Evolutionary conservation across 2,113 vertebrate species (phyloP), one percentile per base, ranked within the genome.

Genomic region (Formicarius rufipectus): DNA sequence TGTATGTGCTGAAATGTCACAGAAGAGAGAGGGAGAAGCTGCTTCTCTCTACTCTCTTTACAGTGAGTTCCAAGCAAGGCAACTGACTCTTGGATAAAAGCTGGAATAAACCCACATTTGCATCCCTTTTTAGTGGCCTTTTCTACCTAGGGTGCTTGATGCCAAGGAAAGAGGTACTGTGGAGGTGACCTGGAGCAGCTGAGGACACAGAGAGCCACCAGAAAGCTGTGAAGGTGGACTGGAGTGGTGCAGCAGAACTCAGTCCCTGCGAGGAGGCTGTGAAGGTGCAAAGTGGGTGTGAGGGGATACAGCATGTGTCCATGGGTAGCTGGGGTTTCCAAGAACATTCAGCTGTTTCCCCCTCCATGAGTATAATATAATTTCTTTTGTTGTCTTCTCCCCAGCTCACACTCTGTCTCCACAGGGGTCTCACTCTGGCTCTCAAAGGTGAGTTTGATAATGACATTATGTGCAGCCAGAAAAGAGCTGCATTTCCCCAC

Each of bases 271-370:
- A 30, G 20, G 47, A 62, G 40, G 76, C 45, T n/a, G 35, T 7
- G 58, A 31, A 13, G 56, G n/a, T n/a, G 56, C 20, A 4, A 3
- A 15, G 14, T 0, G 10, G 42, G 6, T 22, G 7, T 3, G 7
- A 71, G 39, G 15, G 9, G 31, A 58, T 39, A 25, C 4, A 37
- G 45, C 50, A 12, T 0, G 0, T 24, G 21, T 6, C 55, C 15
- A 1, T 59, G 72, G 14, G n/a, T 40, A 37, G 25, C 40, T 69
- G n/a, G 44, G 33, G 22, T 59, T 73, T 25, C 50, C 62, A 55
- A 60, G 45, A 8, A 15, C 3, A 18, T 20, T 58, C 22, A 33
- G 15, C 18, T 59, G 4, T 58, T 79, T 58, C 55, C 47, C 45
- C 15, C 66, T 35, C 49, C 12, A 4, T 6, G 14, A 28, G n/a